phyloP scores from a whole-genome alignment of 1,140 invertebrate genomes.

The Asbolus verrucosus region DNA sequence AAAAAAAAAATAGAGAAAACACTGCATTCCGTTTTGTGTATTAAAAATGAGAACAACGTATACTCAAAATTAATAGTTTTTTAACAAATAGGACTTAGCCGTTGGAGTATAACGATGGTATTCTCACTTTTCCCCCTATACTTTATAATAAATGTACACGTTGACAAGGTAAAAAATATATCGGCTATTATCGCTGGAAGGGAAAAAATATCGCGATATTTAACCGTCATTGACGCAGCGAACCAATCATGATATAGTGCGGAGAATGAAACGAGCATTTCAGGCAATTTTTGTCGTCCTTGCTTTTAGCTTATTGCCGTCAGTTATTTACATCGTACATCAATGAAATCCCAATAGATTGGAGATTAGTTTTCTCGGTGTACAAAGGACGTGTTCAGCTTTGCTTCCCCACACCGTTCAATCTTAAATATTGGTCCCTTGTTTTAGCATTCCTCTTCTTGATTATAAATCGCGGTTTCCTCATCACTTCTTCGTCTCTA shows the following conservation, averaged over 20 bases:
- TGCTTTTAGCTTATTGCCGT: conserved; percentile 45
- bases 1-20: too few species aligned
- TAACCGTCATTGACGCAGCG: conserved; percentile 33
- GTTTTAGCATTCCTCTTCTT: conserved; percentile 20
- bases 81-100: too few species aligned
- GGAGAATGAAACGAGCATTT: conserved; percentile 36
- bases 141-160: conserved; percentile 4
- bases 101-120: too few species aligned
- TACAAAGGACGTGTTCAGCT: conserved; percentile 25
- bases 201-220: conserved; percentile 28
- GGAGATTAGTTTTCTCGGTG: conserved; percentile 33
- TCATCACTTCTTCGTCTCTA: conserved; percentile 15
- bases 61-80: too few species aligned
- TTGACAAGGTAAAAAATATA: conserved; percentile 19
- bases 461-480: conserved; percentile 30
- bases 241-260: conserved; percentile 41
- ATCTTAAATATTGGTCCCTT: conserved; percentile 20
- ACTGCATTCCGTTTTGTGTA: too few species aligned
- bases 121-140: too few species aligned
- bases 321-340: conserved; percentile 38
- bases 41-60: too few species aligned
- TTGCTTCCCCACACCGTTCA: neutral
- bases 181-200: conserved; percentile 13
- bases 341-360: conserved; percentile 29
- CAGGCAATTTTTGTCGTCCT: conserved; percentile 37